Percentiles rank a stretch among this genome's conserved stretches.
Conservation (phyloP, 2,888 invertebrate genomes). For the Cephonodes hylas region DNA sequence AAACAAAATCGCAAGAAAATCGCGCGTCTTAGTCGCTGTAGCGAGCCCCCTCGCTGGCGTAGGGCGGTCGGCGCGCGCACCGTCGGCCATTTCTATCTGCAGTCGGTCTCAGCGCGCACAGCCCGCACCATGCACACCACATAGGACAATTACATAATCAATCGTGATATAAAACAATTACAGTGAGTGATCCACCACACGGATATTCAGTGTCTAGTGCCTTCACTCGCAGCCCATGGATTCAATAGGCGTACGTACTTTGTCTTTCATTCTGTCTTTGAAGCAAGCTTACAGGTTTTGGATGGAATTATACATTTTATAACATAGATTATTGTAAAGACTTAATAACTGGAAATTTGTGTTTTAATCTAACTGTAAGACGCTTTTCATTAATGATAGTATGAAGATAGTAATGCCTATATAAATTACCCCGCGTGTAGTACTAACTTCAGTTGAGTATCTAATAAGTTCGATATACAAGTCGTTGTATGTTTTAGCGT, state of each 20-base stretch:
- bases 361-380: too few relatives aligned
- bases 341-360: too few relatives aligned
- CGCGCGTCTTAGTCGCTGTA: conserved; percentile 1
- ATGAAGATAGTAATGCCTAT: too few relatives aligned
- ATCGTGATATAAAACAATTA: conserved; percentile 32
- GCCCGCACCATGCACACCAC: conserved; percentile 64
- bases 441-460: too few relatives aligned
- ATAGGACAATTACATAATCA: conserved; percentile 53
- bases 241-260: background rate
- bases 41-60: conserved; percentile 39
- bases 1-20: conserved; percentile 16
- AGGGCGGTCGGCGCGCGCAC: conserved; percentile 77
- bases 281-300: too few relatives aligned
- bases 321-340: too few relatives aligned
- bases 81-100: conserved; percentile 73
- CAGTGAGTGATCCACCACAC: conserved; percentile 22
- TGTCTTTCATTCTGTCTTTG: too few relatives aligned
- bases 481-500: too few relatives aligned
- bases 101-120: conserved; percentile 65
- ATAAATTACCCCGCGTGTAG: too few relatives aligned
- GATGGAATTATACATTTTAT: too few relatives aligned
- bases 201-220: background rate
- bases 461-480: too few relatives aligned
- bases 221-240: background rate
- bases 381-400: too few relatives aligned